Evolutionary conservation across 2,888 invertebrate genomes (phyloP), one percentile per base, ranked within the genome.

Genomic region (Dicyrtomina minuta): DNA sequence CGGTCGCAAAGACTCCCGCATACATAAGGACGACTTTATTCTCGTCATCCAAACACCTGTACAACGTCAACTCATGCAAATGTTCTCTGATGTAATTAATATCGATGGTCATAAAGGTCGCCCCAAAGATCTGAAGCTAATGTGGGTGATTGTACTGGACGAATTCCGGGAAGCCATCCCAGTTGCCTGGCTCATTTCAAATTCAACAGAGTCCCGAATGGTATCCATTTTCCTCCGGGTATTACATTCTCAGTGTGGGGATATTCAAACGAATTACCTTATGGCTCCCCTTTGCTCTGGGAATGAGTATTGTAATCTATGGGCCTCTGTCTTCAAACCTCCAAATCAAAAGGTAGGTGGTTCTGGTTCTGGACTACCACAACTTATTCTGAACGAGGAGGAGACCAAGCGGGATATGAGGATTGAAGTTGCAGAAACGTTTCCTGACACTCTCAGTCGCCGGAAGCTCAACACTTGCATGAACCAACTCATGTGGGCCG

Each of bases 41-140:
- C 41, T 76, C 15, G 69, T 77, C 20, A 49, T 77, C 22, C 77
- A 77, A 72, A 76, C 75, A 6, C 77, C 77, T 17, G 71, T 76
- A 12, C 77, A 77, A 41, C 66, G 77, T 8, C 75, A 76, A 55
- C 59, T 77, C 12, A 62, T 77, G 65, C 74, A 76, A 67, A 68
- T 72, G 71, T 74, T 75, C 55, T 69, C 74, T 2, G 68, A 70
- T 39, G 59, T 75, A 2, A 56, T 77, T 8, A 58, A 72, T 24
- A 39, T 76, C 20, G 77, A 77, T 59, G 64, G 74, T 17, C 49
- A 75, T n/a, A 70, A 75, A 44, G 74, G 74, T 10, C 49, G 62
- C n/a, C 60, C 68, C 13, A 61, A 62, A 26, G 73, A 73, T 46
- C 44, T 77, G 15, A 73, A 74, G 27, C 53, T 76, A 20, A 68